phyloP scores from a whole-genome alignment of 2,888 invertebrate genomes.

The Cephonodes hylas region DNA sequence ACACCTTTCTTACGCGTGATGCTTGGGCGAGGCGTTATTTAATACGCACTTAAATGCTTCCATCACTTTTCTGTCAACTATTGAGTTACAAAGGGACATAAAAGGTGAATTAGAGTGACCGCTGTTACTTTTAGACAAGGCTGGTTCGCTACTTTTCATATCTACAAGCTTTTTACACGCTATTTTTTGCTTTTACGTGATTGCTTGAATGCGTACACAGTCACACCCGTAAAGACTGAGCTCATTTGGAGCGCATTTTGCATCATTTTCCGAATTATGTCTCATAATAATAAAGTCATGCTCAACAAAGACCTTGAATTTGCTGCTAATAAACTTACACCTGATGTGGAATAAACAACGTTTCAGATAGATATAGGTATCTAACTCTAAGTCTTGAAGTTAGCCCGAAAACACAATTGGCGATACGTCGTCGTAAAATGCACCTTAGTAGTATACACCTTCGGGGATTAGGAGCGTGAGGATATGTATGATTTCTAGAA shows the following conservation, averaged over 20 bases:
- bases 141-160: background rate
- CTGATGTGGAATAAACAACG: too few species aligned
- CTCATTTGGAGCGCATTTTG: too few species aligned
- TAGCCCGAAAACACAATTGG: too few species aligned
- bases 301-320: background rate
- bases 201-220: background rate
- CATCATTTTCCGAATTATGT: too few species aligned
- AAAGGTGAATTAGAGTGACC: slow-evolving; percentile 42
- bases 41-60: slow-evolving; percentile 42
- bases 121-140: slow-evolving; percentile 16
- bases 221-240: too few species aligned
- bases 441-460: too few species aligned
- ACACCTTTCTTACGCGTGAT: slow-evolving; percentile 30
- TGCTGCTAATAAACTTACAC: too few species aligned
- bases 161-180: background rate
- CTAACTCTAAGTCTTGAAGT: too few species aligned
- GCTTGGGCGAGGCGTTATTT: slow-evolving; percentile 40
- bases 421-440: too few species aligned
- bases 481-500: too few species aligned
- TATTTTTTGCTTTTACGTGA: background rate
- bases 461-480: too few species aligned
- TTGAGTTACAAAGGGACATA: slow-evolving; percentile 44
- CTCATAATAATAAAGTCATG: background rate
- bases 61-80: slow-evolving; percentile 41
- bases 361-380: too few species aligned